Conservation (phyloP, 2,113 vertebrate genomes). For the Paramisgurnus dabryanus region DNA sequence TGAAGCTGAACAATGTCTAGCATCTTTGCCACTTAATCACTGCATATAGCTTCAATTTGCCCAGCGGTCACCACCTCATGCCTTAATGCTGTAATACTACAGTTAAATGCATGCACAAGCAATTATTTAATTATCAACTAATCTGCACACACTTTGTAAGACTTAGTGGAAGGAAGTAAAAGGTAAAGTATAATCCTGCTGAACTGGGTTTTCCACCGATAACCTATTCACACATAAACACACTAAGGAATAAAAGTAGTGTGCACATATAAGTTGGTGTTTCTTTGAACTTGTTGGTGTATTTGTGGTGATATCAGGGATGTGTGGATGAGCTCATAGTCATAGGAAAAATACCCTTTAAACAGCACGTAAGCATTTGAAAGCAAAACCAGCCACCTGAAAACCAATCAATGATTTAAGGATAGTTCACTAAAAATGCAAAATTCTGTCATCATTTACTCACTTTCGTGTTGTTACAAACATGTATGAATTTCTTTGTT, state of each 20-base stretch:
- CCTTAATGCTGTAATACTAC: constrained; percentile 45
- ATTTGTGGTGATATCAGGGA: neutral
- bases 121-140: neutral
- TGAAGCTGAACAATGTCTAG: constrained; percentile 47
- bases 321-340: neutral
- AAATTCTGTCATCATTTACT: too few relatives aligned
- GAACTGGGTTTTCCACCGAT: neutral
- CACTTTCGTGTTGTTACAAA: too few relatives aligned
- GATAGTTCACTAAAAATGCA: too few relatives aligned
- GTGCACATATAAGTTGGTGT: neutral
- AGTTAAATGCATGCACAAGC: constrained; percentile 1
- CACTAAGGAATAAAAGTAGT: constrained; percentile 1
- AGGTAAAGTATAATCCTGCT: neutral
- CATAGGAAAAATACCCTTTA: neutral
- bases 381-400: too few relatives aligned
- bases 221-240: constrained; percentile 10
- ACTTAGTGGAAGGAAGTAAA: neutral
- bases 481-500: too few relatives aligned
- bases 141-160: neutral
- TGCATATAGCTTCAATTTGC: constrained; percentile 2
- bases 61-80: constrained; percentile 56
- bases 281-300: neutral
- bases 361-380: too few relatives aligned
- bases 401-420: too few relatives aligned
- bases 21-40: constrained; percentile 38